These are phyloP conservation scores for Eupithecia centaureata DNA, from an alignment of 2,888 invertebrate genomes.

Conservation along the genomic window DNA sequence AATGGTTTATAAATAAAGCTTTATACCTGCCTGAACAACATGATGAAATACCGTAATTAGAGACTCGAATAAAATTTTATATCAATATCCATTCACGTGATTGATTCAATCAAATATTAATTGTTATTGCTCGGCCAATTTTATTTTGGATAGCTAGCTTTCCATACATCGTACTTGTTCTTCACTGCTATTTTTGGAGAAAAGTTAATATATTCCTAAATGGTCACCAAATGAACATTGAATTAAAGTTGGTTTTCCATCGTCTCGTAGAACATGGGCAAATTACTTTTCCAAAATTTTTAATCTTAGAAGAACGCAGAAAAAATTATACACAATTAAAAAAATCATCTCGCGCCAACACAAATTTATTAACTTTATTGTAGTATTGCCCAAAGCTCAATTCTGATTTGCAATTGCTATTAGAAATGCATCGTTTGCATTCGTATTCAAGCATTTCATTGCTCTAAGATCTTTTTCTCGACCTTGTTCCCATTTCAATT, in stretches of 20 bases:
- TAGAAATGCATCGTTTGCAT: constrained; percentile 28
- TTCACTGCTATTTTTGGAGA: no score
- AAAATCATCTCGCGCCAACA: no score
- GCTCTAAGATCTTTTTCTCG: constrained; percentile 43
- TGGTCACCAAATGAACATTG: no score
- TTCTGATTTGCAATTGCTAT: constrained; percentile 18
- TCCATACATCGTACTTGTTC: not conserved
- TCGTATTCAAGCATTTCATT: constrained; percentile 41
- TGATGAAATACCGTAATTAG: constrained; percentile 36
- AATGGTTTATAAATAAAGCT: constrained; percentile 36
- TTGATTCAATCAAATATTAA: constrained; percentile 41
- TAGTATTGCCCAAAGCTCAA: no score
- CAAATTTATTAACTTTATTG: no score
- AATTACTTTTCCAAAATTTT: no score
- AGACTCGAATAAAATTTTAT: constrained; percentile 37
- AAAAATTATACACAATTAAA: no score
- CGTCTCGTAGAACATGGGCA: no score
- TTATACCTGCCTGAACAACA: constrained; percentile 24
- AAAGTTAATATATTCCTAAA: no score
- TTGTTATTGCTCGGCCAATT: not conserved
- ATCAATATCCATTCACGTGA: constrained; percentile 34
- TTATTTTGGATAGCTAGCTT: not conserved
- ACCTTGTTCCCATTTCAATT: constrained; percentile 44
- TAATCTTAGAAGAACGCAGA: no score
- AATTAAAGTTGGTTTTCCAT: no score